Percentiles rank a stretch among this genome's conserved stretches.
phyloP scores from a whole-genome alignment of 1,140 invertebrate genomes.

The Meloidogyne floridensis region DNA sequence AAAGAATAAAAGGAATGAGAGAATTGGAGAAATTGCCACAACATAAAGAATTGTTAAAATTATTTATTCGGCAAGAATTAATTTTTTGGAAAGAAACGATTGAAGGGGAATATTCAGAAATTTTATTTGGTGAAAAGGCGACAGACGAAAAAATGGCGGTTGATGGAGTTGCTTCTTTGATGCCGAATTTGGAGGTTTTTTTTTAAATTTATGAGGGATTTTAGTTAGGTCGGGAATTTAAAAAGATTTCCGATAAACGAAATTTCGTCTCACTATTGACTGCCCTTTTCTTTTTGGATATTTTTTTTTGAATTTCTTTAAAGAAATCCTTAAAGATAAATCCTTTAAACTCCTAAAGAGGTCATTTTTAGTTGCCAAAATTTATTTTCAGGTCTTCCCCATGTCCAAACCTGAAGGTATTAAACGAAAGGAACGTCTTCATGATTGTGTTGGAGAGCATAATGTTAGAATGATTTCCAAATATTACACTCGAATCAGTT shows the following conservation, averaged over 20 bases:
- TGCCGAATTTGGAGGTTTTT: neutral
- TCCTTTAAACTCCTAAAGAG: too few relatives aligned
- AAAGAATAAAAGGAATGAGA: constrained; percentile 84
- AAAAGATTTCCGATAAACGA: too few relatives aligned
- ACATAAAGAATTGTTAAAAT: constrained; percentile 86
- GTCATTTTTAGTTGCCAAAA: too few relatives aligned
- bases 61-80: constrained; percentile 91
- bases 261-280: too few relatives aligned
- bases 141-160: neutral
- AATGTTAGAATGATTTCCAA: constrained; percentile 98
- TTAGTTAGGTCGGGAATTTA: constrained; percentile 24
- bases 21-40: constrained; percentile 84
- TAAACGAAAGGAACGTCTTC: constrained; percentile 88
- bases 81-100: constrained; percentile 86
- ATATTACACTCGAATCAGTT: constrained; percentile 90
- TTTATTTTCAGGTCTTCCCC: constrained; percentile 46
- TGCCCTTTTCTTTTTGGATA: constrained; percentile 72
- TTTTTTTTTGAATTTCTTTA: neutral
- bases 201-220: neutral
- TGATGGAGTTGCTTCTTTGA: neutral
- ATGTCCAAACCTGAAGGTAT: constrained; percentile 75
- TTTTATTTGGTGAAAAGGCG: constrained; percentile 72
- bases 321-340: neutral
- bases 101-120: constrained; percentile 82
- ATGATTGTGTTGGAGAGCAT: constrained; percentile 91